phyloP scores from a whole-genome alignment of 2,888 invertebrate genomes.

The Mythimna ferrago region DNA sequence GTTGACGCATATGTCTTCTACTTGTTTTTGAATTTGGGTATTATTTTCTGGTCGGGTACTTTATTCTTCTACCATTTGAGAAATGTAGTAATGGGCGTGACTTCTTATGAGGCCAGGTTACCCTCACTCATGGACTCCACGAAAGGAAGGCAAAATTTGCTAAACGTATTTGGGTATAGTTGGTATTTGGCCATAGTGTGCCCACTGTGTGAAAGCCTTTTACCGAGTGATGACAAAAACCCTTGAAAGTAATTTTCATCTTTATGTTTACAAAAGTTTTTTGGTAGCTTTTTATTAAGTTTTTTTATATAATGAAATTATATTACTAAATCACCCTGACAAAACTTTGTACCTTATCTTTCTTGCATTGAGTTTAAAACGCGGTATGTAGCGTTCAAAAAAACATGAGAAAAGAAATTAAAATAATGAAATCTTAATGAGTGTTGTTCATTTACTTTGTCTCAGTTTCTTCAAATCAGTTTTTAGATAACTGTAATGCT shows the following conservation, averaged over 20 bases:
- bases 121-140: conserved; percentile 90
- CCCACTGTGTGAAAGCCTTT: conserved; percentile 75
- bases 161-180: conserved; percentile 92
- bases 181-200: conserved; percentile 79
- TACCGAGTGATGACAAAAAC: conserved; percentile 58
- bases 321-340: neutral
- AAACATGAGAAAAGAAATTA: neutral
- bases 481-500: neutral
- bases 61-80: conserved; percentile 80
- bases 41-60: conserved; percentile 71
- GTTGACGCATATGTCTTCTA: conserved; percentile 74
- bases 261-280: neutral
- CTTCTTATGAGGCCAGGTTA: conserved; percentile 82
- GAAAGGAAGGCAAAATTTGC: conserved; percentile 92
- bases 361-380: neutral
- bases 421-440: neutral
- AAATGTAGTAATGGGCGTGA: conserved; percentile 88
- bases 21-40: conserved; percentile 69
- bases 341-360: neutral
- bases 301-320: neutral
- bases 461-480: neutral
- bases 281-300: neutral
- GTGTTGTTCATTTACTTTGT: neutral
- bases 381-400: neutral
- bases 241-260: conserved; percentile 13